Evolutionary conservation across 2,113 vertebrate genomes (phyloP), one percentile per base, ranked within the genome.

Genomic region (Lontra canadensis): DNA sequence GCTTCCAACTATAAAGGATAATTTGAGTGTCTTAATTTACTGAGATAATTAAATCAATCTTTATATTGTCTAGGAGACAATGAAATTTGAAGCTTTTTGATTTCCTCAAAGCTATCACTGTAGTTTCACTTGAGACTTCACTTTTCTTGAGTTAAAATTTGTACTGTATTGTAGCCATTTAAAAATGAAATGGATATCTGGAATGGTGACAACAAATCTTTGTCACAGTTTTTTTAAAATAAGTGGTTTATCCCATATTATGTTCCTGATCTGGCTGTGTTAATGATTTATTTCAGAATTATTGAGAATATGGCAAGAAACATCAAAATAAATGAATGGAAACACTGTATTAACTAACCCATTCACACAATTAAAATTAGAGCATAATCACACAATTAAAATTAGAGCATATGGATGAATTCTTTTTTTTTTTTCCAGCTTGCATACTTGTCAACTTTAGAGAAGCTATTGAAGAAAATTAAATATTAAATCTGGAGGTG

Each of bases 201-300:
- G 31, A 96, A 74, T n/a, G 1, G 9, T 86, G 71, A 80, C 7
- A 61, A 73, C 4, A 96, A 94, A 84, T 83, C n/a, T 71, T 94
- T 94, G 61, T 42, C 44, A 63, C 42, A 73, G 34, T 76, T 39
- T 95, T 95, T 84, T 21, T 4, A 74, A 96, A 94, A 85, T 74
- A 74, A 88, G 23, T 92, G 7, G 6, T 81, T 95, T 90, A 82
- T 73, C 29, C 17, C 55, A 18, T 47, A 83, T 55, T 86, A 61
- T 81, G 17, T 57, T 86, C 15, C 85, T 96, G 47, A 91, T 82
- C 14, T 18, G 1, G 31, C 79, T 74, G 10, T 89, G 67, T 57
- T 95, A 91, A 85, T 86, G 11, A 78, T 88, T 95, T 96, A 42
- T 92, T 95, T 93, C 63, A 90, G 25, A 73, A 59, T 93, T 96